A percentile compares a stretch with the other conserved stretches of the same genome.
Evolutionary conservation across 1,140 invertebrate genomes (phyloP).

Genomic region (Orius laevigatus): DNA sequence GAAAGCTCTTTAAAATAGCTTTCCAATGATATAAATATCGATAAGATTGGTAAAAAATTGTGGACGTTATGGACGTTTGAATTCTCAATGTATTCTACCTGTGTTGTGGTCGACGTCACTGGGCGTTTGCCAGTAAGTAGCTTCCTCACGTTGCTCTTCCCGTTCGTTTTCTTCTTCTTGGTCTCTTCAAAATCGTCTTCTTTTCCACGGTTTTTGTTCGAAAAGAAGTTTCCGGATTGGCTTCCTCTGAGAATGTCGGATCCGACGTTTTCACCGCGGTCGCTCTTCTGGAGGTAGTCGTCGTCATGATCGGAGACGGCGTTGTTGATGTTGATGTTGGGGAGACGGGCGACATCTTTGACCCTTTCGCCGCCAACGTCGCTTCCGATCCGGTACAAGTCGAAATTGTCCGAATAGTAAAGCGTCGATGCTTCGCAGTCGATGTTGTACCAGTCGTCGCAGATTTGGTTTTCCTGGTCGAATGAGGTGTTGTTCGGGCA

Average conservation of each 20-base stretch:
- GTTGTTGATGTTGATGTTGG: conserved; percentile 19
- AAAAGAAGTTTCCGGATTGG: conserved; percentile 51
- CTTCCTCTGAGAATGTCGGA: conserved; percentile 30
- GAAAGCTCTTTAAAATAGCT: too few relatives aligned
- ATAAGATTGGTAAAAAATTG: too few relatives aligned
- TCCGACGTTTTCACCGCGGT: conserved; percentile 38
- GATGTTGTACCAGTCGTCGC: conserved; percentile 77
- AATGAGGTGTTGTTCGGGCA: conserved; percentile 85
- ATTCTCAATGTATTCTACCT: conserved; percentile 1
- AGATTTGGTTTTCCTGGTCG: conserved; percentile 82
- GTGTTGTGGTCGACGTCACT: conserved; percentile 3
- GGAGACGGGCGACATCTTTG: conserved; percentile 3
- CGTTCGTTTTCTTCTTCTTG: conserved; percentile 16
- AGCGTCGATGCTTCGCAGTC: conserved; percentile 63
- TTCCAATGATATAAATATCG: too few relatives aligned
- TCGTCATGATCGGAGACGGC: conserved; percentile 37
- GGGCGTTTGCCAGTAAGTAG: conserved; percentile 19
- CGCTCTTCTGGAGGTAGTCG: conserved; percentile 60
- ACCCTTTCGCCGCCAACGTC: background rate
- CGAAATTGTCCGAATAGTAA: conserved; percentile 69
- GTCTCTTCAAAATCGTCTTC: conserved; percentile 33
- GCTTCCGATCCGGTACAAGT: conserved; percentile 51
- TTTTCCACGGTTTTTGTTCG: conserved; percentile 38
- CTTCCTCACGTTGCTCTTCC: conserved; percentile 18
- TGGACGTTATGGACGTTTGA: background rate